These are phyloP conservation scores for Noctilio leporinus DNA, from an alignment of 2,113 vertebrate genomes.

Conservation along the genomic window DNA sequence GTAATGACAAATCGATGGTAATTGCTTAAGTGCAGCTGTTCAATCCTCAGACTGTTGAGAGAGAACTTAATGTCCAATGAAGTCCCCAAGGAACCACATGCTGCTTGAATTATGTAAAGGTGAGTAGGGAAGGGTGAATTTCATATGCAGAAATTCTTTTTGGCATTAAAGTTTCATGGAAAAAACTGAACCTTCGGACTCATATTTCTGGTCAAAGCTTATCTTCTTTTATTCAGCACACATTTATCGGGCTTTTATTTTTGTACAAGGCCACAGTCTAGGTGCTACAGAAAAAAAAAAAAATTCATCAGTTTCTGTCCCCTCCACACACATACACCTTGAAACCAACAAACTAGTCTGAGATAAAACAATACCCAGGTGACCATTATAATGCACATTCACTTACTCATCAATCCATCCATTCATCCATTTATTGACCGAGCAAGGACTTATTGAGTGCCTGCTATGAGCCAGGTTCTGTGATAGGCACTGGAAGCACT, in stretches of 20 bases:
- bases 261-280: constrained; percentile 12
- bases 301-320: constrained; percentile 12
- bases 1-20: constrained; percentile 57
- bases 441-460: not conserved
- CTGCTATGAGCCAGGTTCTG: not conserved
- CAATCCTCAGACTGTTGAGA: constrained; percentile 56
- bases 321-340: too few species aligned
- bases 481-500: not conserved
- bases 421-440: not conserved
- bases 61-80: constrained; percentile 65
- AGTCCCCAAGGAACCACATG: constrained; percentile 53
- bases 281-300: not conserved
- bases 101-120: constrained; percentile 67
- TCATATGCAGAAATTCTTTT: constrained; percentile 66
- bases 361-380: not conserved
- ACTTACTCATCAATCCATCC: not conserved
- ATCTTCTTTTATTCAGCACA: constrained; percentile 49
- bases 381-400: not conserved
- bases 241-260: constrained; percentile 49
- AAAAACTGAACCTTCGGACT: constrained; percentile 44
- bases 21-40: constrained; percentile 59
- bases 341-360: not conserved
- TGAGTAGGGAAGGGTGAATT: constrained; percentile 51
- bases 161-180: constrained; percentile 67
- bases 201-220: constrained; percentile 53